These are phyloP conservation scores for Echinarachnius parma DNA, from an alignment of 53 echinoderm and acorn worm genomes.

Conservation along the genomic window DNA sequence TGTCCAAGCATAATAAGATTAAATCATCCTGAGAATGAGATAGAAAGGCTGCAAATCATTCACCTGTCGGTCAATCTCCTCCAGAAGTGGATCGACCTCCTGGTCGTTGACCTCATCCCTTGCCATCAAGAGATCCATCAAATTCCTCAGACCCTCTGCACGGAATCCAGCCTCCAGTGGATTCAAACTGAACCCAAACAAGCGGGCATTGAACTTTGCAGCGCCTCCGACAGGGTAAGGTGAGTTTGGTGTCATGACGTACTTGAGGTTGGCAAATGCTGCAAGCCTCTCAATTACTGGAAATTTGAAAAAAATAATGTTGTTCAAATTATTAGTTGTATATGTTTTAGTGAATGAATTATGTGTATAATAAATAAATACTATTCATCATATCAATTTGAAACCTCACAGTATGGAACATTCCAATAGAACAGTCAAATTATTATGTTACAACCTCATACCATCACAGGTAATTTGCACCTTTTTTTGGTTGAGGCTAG, in stretches of 20 bases:
- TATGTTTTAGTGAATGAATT: no score
- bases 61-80: conserved; percentile 36
- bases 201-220: conserved; percentile 60
- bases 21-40: no score
- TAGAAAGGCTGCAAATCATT: no score
- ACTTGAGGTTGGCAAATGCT: conserved; percentile 49
- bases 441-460: no score
- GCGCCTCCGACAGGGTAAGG: conserved; percentile 49
- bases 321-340: no score
- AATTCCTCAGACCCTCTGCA: conserved; percentile 40
- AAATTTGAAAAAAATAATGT: neutral
- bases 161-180: conserved; percentile 60
- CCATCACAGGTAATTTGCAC: no score
- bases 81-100: neutral
- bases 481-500: no score
- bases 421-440: no score
- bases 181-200: conserved; percentile 58
- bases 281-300: conserved; percentile 46
- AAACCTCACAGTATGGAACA: no score
- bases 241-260: conserved; percentile 35
- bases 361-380: no score
- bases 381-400: no score
- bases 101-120: neutral
- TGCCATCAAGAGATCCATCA: neutral
- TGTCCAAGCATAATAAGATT: no score